Base-by-base conservation (phyloP, 2,888 invertebrate species). In the Caenorhabditis becei region DNA sequence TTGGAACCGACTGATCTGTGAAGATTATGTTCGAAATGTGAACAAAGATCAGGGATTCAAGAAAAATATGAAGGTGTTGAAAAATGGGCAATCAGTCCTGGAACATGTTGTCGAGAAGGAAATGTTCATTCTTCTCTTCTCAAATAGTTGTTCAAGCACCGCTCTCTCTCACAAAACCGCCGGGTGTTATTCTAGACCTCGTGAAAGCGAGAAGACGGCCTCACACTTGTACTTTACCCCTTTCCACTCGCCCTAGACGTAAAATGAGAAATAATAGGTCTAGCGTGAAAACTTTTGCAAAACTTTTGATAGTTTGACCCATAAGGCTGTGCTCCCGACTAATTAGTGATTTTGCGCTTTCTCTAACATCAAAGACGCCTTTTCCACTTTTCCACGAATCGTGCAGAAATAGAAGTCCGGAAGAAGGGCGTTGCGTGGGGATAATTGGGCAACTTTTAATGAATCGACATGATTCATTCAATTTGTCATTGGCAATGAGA, bases 381-480 rank as follows among this genome's bases (percentile, higher is more conserved):
- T 23, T 23, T 51, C 2, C n/a, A n/a, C n/a, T 14, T 51, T 51
- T n/a, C 14, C 14, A 24, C 24, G 51, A 53, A 54, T 71, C n/a
- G 75, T 66, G 75, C 66, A 61, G 35, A 61, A 67, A 75, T 66
- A 75, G 59, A 66, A 61, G 41, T 44, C 65, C 75, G 65, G 75
- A 65, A 66, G 32, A 51, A 26, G 41, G 53, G 75, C 49, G 53
- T 75, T 75, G 75, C 61, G 61, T 61, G 61, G 59, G 20, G 32
- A 41, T 74, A 74, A 74, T 65, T 74, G 47, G 65, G 18, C 58
- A 66, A 59, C 26, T 63, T 65, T 74, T 24, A 37, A 35, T 49
- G 49, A 66, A 24, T 11, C 41, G 28, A 41, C 56, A 18, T 72
- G 71, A 72, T 72, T 72, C 71, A 72, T n/a, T n/a, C 14, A 14